phyloP scores from a whole-genome alignment of 2,888 invertebrate species.

The Volucella zonaria region DNA sequence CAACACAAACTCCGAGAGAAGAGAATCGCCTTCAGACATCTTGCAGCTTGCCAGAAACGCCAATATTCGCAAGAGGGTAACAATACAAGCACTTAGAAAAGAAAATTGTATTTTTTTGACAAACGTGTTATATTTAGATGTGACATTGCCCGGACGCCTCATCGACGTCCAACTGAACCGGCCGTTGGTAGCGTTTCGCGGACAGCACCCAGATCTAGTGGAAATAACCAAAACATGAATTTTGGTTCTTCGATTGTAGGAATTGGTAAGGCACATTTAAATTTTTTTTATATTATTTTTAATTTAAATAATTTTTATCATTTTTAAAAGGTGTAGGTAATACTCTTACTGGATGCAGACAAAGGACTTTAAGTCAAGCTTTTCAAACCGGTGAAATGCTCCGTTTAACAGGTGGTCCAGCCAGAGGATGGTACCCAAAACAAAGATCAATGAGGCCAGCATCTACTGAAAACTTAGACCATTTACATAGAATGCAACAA shows the following conservation, averaged over 20 bases:
- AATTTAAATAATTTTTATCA: slow-evolving; percentile 3
- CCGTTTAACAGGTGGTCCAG: slow-evolving; percentile 90
- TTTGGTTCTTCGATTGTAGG: slow-evolving; percentile 82
- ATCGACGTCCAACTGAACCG: slow-evolving; percentile 84
- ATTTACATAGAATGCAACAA: slow-evolving; percentile 83
- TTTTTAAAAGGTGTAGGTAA: slow-evolving; percentile 79
- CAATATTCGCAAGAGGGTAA: slow-evolving; percentile 91
- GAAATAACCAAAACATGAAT: slow-evolving; percentile 82
- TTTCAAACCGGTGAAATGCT: slow-evolving; percentile 91
- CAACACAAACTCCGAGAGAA: slow-evolving; percentile 85
- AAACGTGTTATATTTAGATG: slow-evolving; percentile 81
- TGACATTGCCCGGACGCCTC: slow-evolving; percentile 92
- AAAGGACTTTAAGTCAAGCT: slow-evolving; percentile 83
- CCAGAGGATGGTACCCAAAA: slow-evolving; percentile 92
- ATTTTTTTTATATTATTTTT: background rate
- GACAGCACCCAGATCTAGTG: slow-evolving; percentile 85
- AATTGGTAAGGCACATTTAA: slow-evolving; percentile 76
- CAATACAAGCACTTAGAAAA: background rate
- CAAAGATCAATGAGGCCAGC: slow-evolving; percentile 89
- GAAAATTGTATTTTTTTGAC: background rate
- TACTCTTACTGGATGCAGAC: slow-evolving; percentile 84
- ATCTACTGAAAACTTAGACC: slow-evolving; percentile 92
- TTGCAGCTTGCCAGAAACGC: slow-evolving; percentile 94
- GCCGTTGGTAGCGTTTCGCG: slow-evolving; percentile 82
- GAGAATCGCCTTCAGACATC: slow-evolving; percentile 90